A percentile compares a stretch with the other conserved stretches of the same genome.
These are phyloP conservation scores for Dynastes hyllus DNA, from an alignment of 2,888 invertebrate species.

Conservation along the genomic window DNA sequence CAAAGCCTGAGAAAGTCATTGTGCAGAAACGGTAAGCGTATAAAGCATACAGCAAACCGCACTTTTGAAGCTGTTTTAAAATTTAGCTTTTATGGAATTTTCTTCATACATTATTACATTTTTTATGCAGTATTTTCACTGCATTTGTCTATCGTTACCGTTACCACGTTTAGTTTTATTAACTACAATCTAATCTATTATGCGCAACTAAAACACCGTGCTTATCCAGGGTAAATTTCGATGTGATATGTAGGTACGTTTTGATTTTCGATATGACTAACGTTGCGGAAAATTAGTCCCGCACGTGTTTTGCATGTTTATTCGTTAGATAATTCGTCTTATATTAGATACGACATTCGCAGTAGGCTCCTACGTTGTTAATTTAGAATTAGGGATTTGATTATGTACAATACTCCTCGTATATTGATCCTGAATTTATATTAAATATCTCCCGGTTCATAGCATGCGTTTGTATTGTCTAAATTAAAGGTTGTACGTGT, in stretches of 20 bases:
- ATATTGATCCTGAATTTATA: neutral
- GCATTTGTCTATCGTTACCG: too few species aligned
- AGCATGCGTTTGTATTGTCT: neutral
- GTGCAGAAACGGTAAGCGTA: too few species aligned
- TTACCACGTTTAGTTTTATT: neutral
- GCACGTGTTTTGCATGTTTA: slow-evolving; percentile 18
- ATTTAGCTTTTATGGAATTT: too few species aligned
- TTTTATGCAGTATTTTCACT: too few species aligned
- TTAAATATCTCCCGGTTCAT: neutral
- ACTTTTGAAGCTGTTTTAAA: too few species aligned
- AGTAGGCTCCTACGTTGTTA: neutral
- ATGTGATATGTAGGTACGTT: neutral
- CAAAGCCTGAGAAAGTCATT: too few species aligned
- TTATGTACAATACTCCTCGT: neutral
- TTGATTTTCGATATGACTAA: slow-evolving; percentile 35
- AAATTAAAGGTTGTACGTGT: too few species aligned
- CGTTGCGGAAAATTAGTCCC: slow-evolving; percentile 19
- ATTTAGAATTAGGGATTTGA: slow-evolving; percentile 3
- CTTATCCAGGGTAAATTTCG: neutral
- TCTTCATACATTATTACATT: too few species aligned
- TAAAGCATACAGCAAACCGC: too few species aligned
- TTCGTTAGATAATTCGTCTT: slow-evolving; percentile 7
- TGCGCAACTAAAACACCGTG: neutral
- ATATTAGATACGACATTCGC: neutral
- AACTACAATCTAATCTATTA: neutral